phyloP scores from a whole-genome alignment of 1,140 invertebrate species.

The Drosophila bocki region DNA sequence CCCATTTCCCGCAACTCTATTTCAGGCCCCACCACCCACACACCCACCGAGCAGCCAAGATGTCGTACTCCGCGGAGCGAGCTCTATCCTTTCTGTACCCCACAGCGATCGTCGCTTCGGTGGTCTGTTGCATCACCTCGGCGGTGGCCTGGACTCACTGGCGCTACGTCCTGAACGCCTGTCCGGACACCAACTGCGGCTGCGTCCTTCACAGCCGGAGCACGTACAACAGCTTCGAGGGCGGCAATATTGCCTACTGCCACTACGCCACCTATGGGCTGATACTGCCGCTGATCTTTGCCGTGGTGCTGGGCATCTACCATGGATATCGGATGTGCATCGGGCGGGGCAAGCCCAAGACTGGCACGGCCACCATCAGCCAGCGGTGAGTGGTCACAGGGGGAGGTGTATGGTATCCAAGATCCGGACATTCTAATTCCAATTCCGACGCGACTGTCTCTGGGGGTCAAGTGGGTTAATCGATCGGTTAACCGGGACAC shows the following conservation, averaged over 20 bases:
- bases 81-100: conserved; percentile 86
- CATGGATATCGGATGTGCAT: conserved; percentile 89
- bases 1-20: background rate
- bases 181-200: conserved; percentile 88
- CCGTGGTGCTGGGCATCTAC: conserved; percentile 87
- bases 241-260: conserved; percentile 88
- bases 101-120: conserved; percentile 85
- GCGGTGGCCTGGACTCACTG: conserved; percentile 89
- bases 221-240: conserved; percentile 88
- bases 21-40: background rate
- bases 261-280: conserved; percentile 88
- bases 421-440: conserved; percentile 38
- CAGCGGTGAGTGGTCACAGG: conserved; percentile 86
- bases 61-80: conserved; percentile 86
- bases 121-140: conserved; percentile 86
- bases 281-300: conserved; percentile 86
- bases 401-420: background rate
- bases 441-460: conserved; percentile 40
- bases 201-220: conserved; percentile 89
- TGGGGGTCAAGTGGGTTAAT: conserved; percentile 73
- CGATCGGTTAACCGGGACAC: conserved; percentile 30
- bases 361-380: conserved; percentile 86
- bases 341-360: conserved; percentile 86
- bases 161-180: conserved; percentile 88
- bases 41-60: conserved; percentile 31